Conservation (phyloP, 2,113 vertebrate species). For the Myodes glareolus region DNA sequence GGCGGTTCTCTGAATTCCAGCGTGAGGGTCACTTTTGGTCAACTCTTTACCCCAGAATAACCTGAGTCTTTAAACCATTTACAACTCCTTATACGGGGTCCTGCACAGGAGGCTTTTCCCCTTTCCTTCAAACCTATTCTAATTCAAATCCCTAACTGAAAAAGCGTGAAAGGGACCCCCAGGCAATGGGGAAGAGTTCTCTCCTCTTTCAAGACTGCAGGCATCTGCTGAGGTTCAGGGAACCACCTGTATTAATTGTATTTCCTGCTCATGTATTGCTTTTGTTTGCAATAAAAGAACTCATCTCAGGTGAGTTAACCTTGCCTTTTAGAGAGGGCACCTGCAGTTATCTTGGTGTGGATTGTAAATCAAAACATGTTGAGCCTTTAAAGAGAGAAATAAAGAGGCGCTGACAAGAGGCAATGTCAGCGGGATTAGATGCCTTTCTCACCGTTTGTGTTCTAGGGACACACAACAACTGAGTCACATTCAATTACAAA, state of each 20-base stretch:
- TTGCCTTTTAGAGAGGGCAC: constrained; percentile 89
- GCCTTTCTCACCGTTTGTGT: constrained; percentile 87
- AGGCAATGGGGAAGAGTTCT: background rate
- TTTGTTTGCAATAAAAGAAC: constrained; percentile 89
- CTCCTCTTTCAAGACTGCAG: constrained; percentile 78
- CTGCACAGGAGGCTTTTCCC: background rate
- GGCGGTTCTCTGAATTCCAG: background rate
- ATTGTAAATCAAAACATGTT: constrained; percentile 91
- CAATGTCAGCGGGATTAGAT: constrained; percentile 88
- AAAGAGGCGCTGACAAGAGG: constrained; percentile 90
- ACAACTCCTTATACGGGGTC: background rate
- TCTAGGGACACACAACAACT: constrained; percentile 85
- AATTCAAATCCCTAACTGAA: constrained; percentile 82
- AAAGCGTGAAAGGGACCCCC: constrained; percentile 82
- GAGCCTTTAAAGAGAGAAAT: constrained; percentile 89
- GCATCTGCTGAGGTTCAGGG: constrained; percentile 84
- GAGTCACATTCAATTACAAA: constrained; percentile 90
- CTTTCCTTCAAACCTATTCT: constrained; percentile 62
- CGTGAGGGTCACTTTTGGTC: background rate
- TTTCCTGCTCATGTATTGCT: constrained; percentile 87
- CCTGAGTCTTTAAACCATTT: constrained; percentile 24
- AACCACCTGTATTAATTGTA: constrained; percentile 91
- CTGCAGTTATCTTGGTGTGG: constrained; percentile 88
- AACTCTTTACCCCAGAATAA: background rate
- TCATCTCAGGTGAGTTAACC: constrained; percentile 92